Base-by-base conservation (phyloP, 1,140 invertebrate genomes). In the Atta colombica region DNA sequence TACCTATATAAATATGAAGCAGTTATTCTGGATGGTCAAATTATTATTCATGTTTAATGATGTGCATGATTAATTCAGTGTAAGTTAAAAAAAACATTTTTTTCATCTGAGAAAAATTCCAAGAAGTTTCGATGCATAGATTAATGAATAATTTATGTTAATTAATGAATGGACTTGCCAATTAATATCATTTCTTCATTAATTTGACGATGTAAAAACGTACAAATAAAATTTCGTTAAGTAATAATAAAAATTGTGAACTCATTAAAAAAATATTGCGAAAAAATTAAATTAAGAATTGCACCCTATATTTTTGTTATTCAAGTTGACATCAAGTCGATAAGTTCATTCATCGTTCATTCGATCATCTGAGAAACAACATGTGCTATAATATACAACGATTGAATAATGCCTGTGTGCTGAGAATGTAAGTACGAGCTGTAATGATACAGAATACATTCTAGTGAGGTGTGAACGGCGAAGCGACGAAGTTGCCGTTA, bases 351-450 rank as follows among this genome's bases (percentile, higher is more conserved):
- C 53, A 49, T 18, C 8, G 18, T 66, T 39, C n/a, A 35, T 80
- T 69, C 53, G 63, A 35, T 12, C 39, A 72, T 60, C 68, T 7
- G 55, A 7, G n/a, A 14, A 82, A 21, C 21, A 84, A 61, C 10
- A 12, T n/a, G 39, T 18, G 14, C 25, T 21, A 28, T 39, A 39
- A 39, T 39, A 72, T 51, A 45, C 6, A 28, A 84, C 3, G 49
- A 61, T 61, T 14, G 10, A 55, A 69, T 14, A 60, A 71, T 2
- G 55, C 12, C 1, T 21, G 72, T 39, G 66, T 12, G 25, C 18
- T n/a, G 69, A 45, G 55, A 60, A 74, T 74, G 21, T 61, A 84
- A 84, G 69, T 84, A 74, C 60, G 58, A 84, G n/a, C 18, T 61
- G 69, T 45, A 51, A 82, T 39, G 55, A 68, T 77, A 85, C 45